phyloP scores from a whole-genome alignment of 2,888 invertebrate species.

The Hemithea aestivaria region DNA sequence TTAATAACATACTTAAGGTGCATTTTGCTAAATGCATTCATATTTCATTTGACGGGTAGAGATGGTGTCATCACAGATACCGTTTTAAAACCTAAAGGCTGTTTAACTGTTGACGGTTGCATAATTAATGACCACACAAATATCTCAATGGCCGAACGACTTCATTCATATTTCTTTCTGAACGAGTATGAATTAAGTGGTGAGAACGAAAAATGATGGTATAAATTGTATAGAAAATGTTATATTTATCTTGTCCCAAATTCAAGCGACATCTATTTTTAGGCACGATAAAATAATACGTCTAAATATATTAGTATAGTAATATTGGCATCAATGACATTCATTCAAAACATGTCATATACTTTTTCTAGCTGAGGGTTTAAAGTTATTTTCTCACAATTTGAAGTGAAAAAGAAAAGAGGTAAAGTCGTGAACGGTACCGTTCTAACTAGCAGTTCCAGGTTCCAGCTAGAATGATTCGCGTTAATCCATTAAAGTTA shows the following conservation, averaged over 20 bases:
- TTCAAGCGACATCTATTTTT: too few relatives aligned
- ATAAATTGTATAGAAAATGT: too few relatives aligned
- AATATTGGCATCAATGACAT: too few relatives aligned
- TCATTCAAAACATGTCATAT: too few relatives aligned
- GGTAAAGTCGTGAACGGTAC: too few relatives aligned
- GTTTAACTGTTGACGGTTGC: slow-evolving; percentile 42
- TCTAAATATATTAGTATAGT: too few relatives aligned
- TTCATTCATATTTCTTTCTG: slow-evolving; percentile 28
- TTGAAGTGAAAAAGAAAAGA: too few relatives aligned
- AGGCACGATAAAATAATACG: too few relatives aligned
- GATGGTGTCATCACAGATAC: slow-evolving; percentile 35
- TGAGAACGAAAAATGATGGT: not conserved
- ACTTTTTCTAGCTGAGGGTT: too few relatives aligned
- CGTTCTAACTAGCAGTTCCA: not conserved
- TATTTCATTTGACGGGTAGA: slow-evolving; percentile 22
- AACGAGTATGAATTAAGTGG: slow-evolving; percentile 20
- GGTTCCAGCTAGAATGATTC: slow-evolving; percentile 5
- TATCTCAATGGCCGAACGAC: slow-evolving; percentile 31
- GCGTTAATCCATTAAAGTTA: slow-evolving; percentile 15
- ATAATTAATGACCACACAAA: slow-evolving; percentile 41
- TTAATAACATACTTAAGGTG: not conserved
- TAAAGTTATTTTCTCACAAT: too few relatives aligned
- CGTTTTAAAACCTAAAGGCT: slow-evolving; percentile 27
- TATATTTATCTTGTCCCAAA: too few relatives aligned
- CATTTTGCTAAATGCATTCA: slow-evolving; percentile 17